Evolutionary conservation across 2,113 vertebrate species (phyloP), one percentile per base, ranked within the genome.

Genomic region (Silurus glanis): DNA sequence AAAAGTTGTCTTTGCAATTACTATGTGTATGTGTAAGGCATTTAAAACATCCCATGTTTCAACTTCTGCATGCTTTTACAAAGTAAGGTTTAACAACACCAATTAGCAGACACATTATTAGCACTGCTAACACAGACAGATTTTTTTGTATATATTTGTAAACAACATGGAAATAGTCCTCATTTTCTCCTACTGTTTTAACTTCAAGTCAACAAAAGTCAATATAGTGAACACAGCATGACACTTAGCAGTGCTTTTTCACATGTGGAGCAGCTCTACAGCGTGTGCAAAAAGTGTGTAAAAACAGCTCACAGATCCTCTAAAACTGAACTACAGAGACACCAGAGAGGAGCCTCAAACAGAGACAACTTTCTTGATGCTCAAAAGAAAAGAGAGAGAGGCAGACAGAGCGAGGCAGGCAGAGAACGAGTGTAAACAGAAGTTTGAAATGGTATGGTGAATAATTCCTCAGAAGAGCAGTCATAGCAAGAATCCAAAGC

Each of bases 271-370:
- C 17, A 71, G 49, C 62, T 53, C 62, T 3, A 66, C 21, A 21
- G 10, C 17, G 21, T 58, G 14, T 66, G 28, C 53, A 23, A 61
- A 51, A 59, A 71, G 13, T 72, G 66, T 72, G 64, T 51, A 80
- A 59, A 64, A 47, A 66, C 17, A 64, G 28, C 76, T 69, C 85
- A 75, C 56, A 82, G 55, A 86, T 47, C 58, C 82, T 21, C 45
- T 59, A 80, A 80, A 80, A 59, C 28, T 61, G 23, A 67, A 86
- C 85, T 49, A 28, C 55, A 58, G 64, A 23, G 85, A 86, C 64
- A 81, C 53, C 62, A 81, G 85, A 37, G 64, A 78, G 74, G 51
- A 80, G 75, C 75, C 80, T 85, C 84, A 85, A 85, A 85, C 74
- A 85, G 23, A 67, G 61, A 55, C 62, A 5, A 49, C 55, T 74